Evolutionary conservation across 2,888 invertebrate genomes (phyloP), one percentile per base, ranked within the genome.

Genomic region (Acrocyrtus sp.): DNA sequence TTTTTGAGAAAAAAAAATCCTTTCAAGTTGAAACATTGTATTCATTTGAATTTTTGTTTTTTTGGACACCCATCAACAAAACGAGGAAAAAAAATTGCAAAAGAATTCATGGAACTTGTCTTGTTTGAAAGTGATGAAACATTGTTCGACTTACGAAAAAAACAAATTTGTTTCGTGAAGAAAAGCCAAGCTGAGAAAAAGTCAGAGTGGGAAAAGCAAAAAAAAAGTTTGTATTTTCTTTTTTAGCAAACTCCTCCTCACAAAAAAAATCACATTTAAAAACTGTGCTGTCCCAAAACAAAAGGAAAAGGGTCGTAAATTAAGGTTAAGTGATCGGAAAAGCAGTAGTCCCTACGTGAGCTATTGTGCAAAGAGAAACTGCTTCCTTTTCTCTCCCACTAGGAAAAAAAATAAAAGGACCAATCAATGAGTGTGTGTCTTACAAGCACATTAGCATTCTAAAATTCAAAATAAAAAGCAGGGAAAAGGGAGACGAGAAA

Each of bases 241-340:
- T n/a, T n/a, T n/a, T n/a, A n/a, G n/a, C n/a, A n/a, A n/a, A n/a
- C n/a, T n/a, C n/a, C n/a, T n/a, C n/a, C n/a, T n/a, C n/a, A n/a
- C n/a, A n/a, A n/a, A n/a, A n/a, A n/a, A n/a, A n/a, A n/a, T n/a
- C n/a, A n/a, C n/a, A n/a, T n/a, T n/a, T n/a, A n/a, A n/a, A n/a
- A n/a, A n/a, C n/a, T n/a, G n/a, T n/a, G n/a, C n/a, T n/a, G n/a
- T n/a, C n/a, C n/a, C n/a, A n/a, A n/a, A n/a, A n/a, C n/a, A n/a
- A n/a, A n/a, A n/a, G 15, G 48, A 61, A 53, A 62, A 56, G 56
- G 65, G 65, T 43, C 56, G 43, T 70, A 70, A 70, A 70, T 70
- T 70, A 70, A n/a, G n/a, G 56, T 56, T 24, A 56, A 62, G 62
- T 62, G 69, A 70, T 70, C 69, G 50, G 50, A 70, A n/a, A 62